A percentile compares a stretch with the other conserved stretches of the same genome.
Evolutionary conservation across 2,797 vertebrate genomes (phyloP).

Genomic region (Hyperoplus lanceolatus): DNA sequence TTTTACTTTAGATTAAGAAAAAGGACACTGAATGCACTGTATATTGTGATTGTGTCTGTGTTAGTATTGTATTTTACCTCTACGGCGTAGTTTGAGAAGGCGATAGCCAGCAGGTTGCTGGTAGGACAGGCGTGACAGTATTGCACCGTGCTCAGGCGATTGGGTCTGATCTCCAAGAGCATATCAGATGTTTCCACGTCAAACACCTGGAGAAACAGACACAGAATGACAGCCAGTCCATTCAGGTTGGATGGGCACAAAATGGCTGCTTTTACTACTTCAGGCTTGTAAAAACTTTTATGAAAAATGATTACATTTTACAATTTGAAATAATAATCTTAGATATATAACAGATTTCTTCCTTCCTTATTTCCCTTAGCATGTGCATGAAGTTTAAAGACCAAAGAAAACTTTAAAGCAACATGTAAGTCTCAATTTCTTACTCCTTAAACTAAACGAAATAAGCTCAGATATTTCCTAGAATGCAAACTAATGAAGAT

Average conservation of each 20-base stretch:
- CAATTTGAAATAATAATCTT: background rate
- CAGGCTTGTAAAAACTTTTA: background rate
- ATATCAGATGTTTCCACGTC: slow-evolving; percentile 84
- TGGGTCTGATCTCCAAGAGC: slow-evolving; percentile 87
- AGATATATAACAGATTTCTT: background rate
- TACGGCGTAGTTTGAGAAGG: slow-evolving; percentile 93
- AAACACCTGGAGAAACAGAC: slow-evolving; percentile 86
- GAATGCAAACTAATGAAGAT: slow-evolving; percentile 29
- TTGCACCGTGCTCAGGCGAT: slow-evolving; percentile 90
- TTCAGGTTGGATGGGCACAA: background rate
- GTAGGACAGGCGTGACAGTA: slow-evolving; percentile 92
- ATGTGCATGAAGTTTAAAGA: background rate
- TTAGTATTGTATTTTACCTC: slow-evolving; percentile 85
- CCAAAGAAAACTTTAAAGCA: background rate
- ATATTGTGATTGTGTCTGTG: background rate
- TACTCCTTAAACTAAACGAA: slow-evolving; percentile 16
- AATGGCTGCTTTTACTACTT: no score
- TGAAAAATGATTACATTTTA: background rate
- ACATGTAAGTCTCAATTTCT: background rate
- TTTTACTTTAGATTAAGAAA: background rate
- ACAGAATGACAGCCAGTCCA: background rate
- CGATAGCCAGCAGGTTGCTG: slow-evolving; percentile 91
- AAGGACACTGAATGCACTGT: background rate
- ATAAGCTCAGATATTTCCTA: slow-evolving; percentile 18
- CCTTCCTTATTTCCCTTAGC: background rate